Conservation (phyloP, 2,113 vertebrate genomes). For the Caretta caretta region DNA sequence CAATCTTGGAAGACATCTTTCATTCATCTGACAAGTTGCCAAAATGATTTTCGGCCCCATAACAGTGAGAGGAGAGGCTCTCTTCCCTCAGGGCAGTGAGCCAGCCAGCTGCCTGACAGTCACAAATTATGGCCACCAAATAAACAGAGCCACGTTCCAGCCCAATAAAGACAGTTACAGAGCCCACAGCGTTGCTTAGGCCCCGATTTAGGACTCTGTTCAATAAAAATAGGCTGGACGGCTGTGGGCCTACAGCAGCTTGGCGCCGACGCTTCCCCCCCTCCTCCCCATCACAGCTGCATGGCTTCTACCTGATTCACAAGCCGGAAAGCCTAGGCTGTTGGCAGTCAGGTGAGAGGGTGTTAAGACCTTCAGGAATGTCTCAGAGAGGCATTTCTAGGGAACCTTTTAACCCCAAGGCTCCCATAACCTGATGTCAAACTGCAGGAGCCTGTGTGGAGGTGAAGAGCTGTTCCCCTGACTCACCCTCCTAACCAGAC, state of each 20-base stretch:
- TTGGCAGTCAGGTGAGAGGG: background rate
- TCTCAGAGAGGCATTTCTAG: background rate
- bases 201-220: accelerated
- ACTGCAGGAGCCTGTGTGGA: background rate
- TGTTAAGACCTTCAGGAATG: background rate
- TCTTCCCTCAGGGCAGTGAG: background rate
- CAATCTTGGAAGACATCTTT: background rate
- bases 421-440: background rate
- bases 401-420: no score
- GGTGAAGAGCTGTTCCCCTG: background rate
- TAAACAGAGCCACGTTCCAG: accelerated
- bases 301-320: background rate
- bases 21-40: background rate
- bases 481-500: background rate
- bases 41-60: background rate
- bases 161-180: background rate
- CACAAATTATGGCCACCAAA: background rate
- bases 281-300: background rate
- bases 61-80: background rate
- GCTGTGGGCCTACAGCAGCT: background rate
- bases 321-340: accelerated
- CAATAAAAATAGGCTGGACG: background rate
- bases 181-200: background rate
- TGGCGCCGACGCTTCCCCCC: no score
- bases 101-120: background rate